Base-by-base conservation (phyloP, 2,888 invertebrate species). In the Drosophila phalerata region DNA sequence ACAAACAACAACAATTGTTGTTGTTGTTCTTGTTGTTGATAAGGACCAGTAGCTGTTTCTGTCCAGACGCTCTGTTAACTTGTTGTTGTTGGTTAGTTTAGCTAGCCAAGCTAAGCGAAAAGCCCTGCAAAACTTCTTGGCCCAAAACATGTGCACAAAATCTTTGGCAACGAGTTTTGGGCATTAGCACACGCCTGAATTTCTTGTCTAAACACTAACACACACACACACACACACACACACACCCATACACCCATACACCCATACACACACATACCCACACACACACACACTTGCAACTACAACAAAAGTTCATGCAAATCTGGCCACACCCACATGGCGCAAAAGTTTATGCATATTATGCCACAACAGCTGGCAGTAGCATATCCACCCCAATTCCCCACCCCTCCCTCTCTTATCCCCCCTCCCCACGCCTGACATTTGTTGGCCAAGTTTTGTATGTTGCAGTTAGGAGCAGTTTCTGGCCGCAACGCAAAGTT, bases 161-260 rank as follows among this genome's bases (percentile, higher is more conserved):
- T 84, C 84, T 87, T 81, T 81, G 74, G 67, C 64, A 73, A 55
- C 62, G 74, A 84, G 79, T 86, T 84, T 81, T 68, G 71, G 65
- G 84, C 87, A 84, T 88, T 84, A 84, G 84, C 84, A 84, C 89
- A 84, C 89, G 89, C 87, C 84, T 73, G 73, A 84, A 73, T 86
- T 65, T 86, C 83, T 87, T 79, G 65, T 57, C 77, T 69, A 66
- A 78, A 49, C 73, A 66, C 60, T 72, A 56, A 48, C 49, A 70
- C 52, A 61, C 55, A 43, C 51, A 17, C 51, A 47, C 49, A 32
- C 42, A 38, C 64, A 28, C 42, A 6, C 19, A 60, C 58, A 68
- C 69, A 69, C 45, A 37, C 32, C 34, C 52, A n/a, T 32, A 43
- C 40, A 17, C 43, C 28, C 28, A 49, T 11, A 49, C 17, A 17